Evolutionary conservation across 2,113 vertebrate species (phyloP).

Genomic region (Orycteropus afer): DNA sequence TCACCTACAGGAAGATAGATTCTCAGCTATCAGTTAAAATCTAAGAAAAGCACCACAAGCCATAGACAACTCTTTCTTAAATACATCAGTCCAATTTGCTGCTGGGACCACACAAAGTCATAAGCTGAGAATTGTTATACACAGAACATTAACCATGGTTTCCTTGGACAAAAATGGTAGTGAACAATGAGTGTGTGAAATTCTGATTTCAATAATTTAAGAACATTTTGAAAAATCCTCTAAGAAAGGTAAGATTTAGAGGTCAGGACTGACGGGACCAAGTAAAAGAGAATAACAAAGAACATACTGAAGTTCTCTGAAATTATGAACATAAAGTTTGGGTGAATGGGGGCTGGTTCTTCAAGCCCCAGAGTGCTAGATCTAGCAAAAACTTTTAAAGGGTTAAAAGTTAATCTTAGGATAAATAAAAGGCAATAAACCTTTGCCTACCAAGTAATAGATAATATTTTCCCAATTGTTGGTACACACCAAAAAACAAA

Average conservation of each 20-base stretch:
- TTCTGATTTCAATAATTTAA: slow-evolving; percentile 24
- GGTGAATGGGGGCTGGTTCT: background rate
- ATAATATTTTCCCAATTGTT: background rate
- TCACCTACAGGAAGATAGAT: background rate
- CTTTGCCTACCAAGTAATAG: background rate
- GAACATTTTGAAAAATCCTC: background rate
- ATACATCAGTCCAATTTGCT: background rate
- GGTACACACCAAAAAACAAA: background rate
- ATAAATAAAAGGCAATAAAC: background rate
- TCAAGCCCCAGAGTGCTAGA: background rate
- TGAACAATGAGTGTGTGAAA: background rate
- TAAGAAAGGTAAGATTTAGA: background rate
- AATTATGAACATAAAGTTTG: background rate
- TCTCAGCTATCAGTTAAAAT: background rate
- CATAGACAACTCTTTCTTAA: background rate
- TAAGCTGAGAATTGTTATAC: background rate
- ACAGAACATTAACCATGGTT: background rate
- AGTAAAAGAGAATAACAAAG: background rate
- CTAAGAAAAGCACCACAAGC: background rate
- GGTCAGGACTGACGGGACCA: background rate
- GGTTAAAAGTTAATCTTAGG: background rate
- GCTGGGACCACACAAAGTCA: background rate
- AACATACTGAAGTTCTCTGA: background rate
- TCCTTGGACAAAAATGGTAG: background rate
- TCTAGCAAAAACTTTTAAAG: background rate